These are phyloP conservation scores for Trypoxylon attenuatum DNA, from an alignment of 2,888 invertebrate genomes.

Conservation along the genomic window DNA sequence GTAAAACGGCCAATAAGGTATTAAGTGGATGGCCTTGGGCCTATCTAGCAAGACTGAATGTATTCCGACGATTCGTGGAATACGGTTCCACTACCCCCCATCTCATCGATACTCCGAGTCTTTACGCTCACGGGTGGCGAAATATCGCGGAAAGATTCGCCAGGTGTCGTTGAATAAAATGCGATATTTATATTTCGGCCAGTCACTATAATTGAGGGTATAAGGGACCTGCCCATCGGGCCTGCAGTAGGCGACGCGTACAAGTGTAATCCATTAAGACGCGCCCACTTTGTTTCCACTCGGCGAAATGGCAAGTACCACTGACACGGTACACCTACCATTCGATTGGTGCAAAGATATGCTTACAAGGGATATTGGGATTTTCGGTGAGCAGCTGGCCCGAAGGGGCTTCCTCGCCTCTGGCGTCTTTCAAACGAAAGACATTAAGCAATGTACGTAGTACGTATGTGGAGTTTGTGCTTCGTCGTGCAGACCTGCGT, in stretches of 20 bases:
- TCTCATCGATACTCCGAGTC: not conserved
- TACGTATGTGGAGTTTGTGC: too few species aligned
- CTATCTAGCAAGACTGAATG: slow-evolving; percentile 32
- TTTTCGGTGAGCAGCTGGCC: too few species aligned
- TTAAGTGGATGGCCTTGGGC: slow-evolving; percentile 37
- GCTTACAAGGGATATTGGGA: too few species aligned
- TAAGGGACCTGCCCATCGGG: slow-evolving; percentile 39
- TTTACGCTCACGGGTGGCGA: not conserved
- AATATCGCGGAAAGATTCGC: not conserved
- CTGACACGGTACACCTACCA: slow-evolving; percentile 4
- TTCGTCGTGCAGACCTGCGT: slow-evolving; percentile 23
- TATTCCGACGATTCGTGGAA: slow-evolving; percentile 19
- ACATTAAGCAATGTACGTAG: too few species aligned
- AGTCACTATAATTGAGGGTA: slow-evolving; percentile 64
- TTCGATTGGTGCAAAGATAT: too few species aligned
- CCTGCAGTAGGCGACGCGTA: slow-evolving; percentile 60
- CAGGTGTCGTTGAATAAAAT: slow-evolving; percentile 46
- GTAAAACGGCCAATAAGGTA: slow-evolving; percentile 36
- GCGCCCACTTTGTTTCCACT: slow-evolving; percentile 61
- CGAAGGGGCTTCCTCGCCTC: too few species aligned
- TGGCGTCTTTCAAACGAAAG: too few species aligned
- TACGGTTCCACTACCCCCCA: not conserved
- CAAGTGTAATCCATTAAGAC: slow-evolving; percentile 69
- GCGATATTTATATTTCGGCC: slow-evolving; percentile 60
- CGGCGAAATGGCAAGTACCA: slow-evolving; percentile 21